These are phyloP conservation scores for Drosophila ogumai DNA, from an alignment of 1,140 invertebrate species.

Conservation along the genomic window DNA sequence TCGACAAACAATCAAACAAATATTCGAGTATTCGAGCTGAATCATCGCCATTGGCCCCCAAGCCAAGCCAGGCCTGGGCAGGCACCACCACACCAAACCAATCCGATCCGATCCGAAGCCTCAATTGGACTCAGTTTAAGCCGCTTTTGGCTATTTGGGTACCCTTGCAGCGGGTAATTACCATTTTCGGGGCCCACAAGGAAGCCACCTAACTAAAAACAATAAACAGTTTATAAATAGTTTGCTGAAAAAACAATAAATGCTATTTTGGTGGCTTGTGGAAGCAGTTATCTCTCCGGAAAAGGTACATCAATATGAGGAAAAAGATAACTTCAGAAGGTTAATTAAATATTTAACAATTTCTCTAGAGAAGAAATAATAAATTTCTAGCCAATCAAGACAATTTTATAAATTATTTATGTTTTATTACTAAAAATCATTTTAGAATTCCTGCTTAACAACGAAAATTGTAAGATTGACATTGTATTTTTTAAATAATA, in stretches of 20 bases:
- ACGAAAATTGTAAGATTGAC: too few relatives aligned
- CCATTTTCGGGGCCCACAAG: neutral
- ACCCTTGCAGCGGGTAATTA: slow-evolving; percentile 23
- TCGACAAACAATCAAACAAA: slow-evolving; percentile 64
- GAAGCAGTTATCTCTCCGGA: neutral
- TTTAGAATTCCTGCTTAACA: too few relatives aligned
- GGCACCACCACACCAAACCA: slow-evolving; percentile 18
- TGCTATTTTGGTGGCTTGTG: neutral
- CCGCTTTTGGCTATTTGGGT: slow-evolving; percentile 56
- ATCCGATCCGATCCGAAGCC: slow-evolving; percentile 48
- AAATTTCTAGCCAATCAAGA: too few relatives aligned
- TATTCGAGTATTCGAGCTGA: slow-evolving; percentile 60
- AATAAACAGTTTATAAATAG: slow-evolving; percentile 15
- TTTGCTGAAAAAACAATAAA: neutral
- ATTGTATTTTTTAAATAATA: too few relatives aligned
- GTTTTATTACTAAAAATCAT: too few relatives aligned
- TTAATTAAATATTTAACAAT: neutral
- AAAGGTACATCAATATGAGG: neutral
- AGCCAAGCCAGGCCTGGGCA: slow-evolving; percentile 4
- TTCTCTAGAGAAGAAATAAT: too few relatives aligned
- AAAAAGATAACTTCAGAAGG: neutral
- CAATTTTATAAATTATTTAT: too few relatives aligned
- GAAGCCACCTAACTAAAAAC: slow-evolving; percentile 15
- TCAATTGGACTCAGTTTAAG: slow-evolving; percentile 70
- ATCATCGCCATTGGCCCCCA: slow-evolving; percentile 59